Base-by-base conservation (phyloP, 1,140 invertebrate genomes). In the Cherax quadricarinatus region DNA sequence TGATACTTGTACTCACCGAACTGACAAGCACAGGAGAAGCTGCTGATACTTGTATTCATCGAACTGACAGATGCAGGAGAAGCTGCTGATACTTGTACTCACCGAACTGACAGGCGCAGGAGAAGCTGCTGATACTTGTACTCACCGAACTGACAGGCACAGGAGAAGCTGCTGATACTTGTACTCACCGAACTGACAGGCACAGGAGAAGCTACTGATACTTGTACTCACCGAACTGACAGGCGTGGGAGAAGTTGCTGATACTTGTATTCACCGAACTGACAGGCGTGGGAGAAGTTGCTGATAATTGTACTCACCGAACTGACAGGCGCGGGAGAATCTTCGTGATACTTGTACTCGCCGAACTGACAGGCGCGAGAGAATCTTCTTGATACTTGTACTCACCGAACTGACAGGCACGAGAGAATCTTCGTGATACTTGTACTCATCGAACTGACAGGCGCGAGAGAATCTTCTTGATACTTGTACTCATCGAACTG, bases 211-310 rank as follows among this genome's bases (percentile, higher is more conserved):
- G 0, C 97, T 96, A 41, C 30, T 24, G 21, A 89, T 96, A 96
- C n/a, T 98, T 98, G 16, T 96, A 96, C 94, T 98, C 99, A 51
- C 98, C 98, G 93, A 97, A 96, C 0, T 97, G 97, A 94, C 98
- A 98, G 7, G 96, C 97, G 94, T 98, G 98, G 86, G 97, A 97
- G 95, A 98, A 98, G 0, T 97, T 96, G 93, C 97, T 41, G 30
- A 41, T 2, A 41, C 30, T 41, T 41, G 30, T 41, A 41, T 2
- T 41, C 30, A 41, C 30, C 30, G 30, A 41, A 41, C 30, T 41
- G 30, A 41, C 30, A 41, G 30, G 30, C 30, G 2, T 2, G 2
- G 0, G 30, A 41, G 30, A 41, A 41, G 2, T 2, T 41, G 30
- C 30, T 0, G 30, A 41, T 2, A 96, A n/a, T 98, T 98, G 16